phyloP scores from a whole-genome alignment of 2,797 vertebrate species.

The Capromys pilorides region DNA sequence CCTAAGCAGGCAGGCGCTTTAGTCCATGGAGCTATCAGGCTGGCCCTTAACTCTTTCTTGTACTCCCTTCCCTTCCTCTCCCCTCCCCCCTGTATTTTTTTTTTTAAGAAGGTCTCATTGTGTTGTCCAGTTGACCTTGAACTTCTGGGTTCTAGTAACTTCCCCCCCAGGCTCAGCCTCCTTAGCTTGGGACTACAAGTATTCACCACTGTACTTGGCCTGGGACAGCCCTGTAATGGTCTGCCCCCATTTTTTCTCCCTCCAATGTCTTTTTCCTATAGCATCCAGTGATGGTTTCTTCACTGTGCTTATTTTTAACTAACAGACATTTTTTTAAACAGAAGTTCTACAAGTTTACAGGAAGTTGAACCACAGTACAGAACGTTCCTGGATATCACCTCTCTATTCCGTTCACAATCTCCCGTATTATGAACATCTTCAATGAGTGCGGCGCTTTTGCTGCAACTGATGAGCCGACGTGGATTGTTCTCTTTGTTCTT shows the following conservation, averaged over 20 bases:
- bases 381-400: not conserved
- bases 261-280: constrained; percentile 19
- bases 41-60: not conserved
- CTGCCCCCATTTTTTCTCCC: not conserved
- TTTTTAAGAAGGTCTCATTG: not conserved
- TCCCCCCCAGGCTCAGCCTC: not conserved
- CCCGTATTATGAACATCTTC: not conserved
- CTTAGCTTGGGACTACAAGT: not conserved
- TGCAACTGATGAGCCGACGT: not conserved
- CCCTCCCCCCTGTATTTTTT: not conserved
- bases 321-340: constrained; percentile 18
- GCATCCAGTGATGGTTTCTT: not conserved
- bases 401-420: not conserved
- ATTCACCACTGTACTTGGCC: not conserved
- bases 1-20: no score
- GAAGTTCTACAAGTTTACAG: constrained; percentile 18
- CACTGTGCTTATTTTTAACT: not conserved
- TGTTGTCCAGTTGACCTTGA: not conserved
- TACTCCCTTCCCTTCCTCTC: not conserved
- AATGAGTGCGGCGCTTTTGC: not conserved
- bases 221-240: not conserved
- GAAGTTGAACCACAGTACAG: not conserved
- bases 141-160: not conserved
- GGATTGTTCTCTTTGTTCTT: not conserved
- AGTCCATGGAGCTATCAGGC: no score